Conservation (phyloP, 2,113 vertebrate species). For the Actenoides hombroni region DNA sequence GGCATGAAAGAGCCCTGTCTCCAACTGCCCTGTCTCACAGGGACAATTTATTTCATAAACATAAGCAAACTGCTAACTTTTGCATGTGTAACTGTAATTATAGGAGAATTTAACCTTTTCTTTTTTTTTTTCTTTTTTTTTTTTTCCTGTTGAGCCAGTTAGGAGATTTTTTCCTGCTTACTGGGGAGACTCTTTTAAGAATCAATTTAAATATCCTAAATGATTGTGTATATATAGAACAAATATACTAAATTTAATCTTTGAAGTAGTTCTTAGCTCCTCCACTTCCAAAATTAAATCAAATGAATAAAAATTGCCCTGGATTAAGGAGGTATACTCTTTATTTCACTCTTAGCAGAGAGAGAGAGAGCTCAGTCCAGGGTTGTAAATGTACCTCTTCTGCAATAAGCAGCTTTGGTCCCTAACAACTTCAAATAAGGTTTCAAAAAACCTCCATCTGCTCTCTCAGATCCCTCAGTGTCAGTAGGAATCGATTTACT, state of each 20-base stretch:
- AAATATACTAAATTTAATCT: conserved; percentile 13
- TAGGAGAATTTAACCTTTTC: neutral
- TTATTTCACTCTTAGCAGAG: neutral
- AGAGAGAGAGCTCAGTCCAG: neutral
- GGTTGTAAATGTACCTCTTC: neutral
- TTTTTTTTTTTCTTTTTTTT: neutral
- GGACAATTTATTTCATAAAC: conserved; percentile 13
- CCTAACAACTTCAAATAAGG: neutral
- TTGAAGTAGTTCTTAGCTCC: conserved; percentile 22
- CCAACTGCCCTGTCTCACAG: neutral
- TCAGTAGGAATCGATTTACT: neutral
- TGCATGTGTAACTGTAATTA: neutral
- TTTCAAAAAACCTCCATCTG: neutral
- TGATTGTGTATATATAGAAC: neutral
- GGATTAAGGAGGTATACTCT: neutral
- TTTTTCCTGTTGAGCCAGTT: neutral
- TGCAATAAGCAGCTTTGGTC: neutral
- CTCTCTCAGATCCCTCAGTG: neutral
- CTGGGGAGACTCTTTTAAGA: neutral
- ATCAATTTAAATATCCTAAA: neutral
- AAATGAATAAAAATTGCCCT: neutral
- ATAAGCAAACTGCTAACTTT: neutral
- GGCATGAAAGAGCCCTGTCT: neutral
- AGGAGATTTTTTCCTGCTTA: neutral
- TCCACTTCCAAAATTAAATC: neutral